phyloP scores from a whole-genome alignment of 2,797 vertebrate species.

The Kryptolebias ocellatus region DNA sequence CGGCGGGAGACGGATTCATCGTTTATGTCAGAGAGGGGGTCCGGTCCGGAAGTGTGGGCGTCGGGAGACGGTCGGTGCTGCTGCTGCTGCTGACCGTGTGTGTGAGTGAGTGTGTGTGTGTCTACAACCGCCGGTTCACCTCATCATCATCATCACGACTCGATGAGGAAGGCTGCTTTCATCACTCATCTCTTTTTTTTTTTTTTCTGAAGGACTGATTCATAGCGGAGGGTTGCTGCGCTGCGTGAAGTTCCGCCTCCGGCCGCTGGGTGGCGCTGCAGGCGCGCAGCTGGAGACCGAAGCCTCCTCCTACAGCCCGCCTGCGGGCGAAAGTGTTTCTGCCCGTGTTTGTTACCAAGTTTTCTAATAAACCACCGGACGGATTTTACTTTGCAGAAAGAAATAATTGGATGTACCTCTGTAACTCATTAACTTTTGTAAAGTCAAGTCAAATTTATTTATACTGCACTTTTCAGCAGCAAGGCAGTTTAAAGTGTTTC shows the following conservation, averaged over 20 bases:
- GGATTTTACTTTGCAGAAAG: too few relatives aligned
- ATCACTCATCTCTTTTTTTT: conserved; percentile 47
- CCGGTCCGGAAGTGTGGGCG: conserved; percentile 68
- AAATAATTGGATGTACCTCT: too few relatives aligned
- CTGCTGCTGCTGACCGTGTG: background rate
- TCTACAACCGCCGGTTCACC: conserved; percentile 31
- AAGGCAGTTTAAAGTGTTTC: too few relatives aligned
- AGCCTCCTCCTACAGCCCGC: too few relatives aligned
- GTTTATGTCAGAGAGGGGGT: conserved; percentile 37
- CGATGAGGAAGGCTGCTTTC: conserved; percentile 37
- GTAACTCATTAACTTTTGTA: too few relatives aligned
- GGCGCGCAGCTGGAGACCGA: background rate
- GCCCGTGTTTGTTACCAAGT: too few relatives aligned
- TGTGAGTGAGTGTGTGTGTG: background rate
- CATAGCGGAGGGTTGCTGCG: conserved; percentile 7
- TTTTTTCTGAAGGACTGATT: conserved; percentile 34
- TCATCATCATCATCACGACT: conserved; percentile 62
- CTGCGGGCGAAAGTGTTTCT: too few relatives aligned
- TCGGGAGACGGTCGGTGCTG: conserved; percentile 31
- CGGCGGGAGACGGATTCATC: conserved; percentile 45
- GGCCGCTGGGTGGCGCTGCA: conserved; percentile 48
- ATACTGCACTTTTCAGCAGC: too few relatives aligned
- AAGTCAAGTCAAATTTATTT: too few relatives aligned
- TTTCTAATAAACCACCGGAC: too few relatives aligned
- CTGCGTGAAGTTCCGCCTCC: background rate